Evolutionary conservation across 2,888 invertebrate species (phyloP), one percentile per base, ranked within the genome.

Genomic region (Chloroclysta siterata): DNA sequence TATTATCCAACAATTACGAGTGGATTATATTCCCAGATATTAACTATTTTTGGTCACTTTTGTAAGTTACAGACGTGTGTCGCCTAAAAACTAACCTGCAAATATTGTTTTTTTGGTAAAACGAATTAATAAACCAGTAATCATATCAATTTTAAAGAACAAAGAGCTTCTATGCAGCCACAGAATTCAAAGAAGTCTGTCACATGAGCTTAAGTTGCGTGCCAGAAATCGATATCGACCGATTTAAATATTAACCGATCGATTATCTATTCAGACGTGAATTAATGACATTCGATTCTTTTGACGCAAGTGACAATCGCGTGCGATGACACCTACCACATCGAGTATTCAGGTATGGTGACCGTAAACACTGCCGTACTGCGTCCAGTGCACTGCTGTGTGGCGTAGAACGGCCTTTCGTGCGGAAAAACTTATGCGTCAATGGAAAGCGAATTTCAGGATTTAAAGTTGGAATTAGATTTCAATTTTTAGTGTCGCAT

Each of bases 401-500:
- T 54, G 42, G 39, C 13, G 39, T 36, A 22, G 15, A 29, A 22
- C 47, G 51, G 56, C 11, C 0, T 41, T 63, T 48, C 46, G 5
- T 36, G 55, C 36, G 44, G n/a, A 46, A 6, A 54, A 60, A 59
- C 63, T 60, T 39, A 65, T 60, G 54, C 69, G 65, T 73, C 79
- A 77, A 80, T 83, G 81, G 65, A 83, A 64, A 60, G 46, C 60
- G 59, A 74, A 78, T 65, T 56, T 50, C 62, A 67, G 68, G 69
- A 71, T 77, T 74, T 68, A 78, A 78, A 76, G 78, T 80, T 80
- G 72, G 70, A 77, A 76, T 80, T 82, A 80, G 81, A 81, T 84
- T 80, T 81, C 77, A 82, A 84, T 83, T 83, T 80, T 81, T 81
- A 81, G 81, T 84, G 88, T 87, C 88, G 88, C 88, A 89, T 85